These are phyloP conservation scores for Tortrix viridana DNA, from an alignment of 2,888 invertebrate species.

Conservation along the genomic window DNA sequence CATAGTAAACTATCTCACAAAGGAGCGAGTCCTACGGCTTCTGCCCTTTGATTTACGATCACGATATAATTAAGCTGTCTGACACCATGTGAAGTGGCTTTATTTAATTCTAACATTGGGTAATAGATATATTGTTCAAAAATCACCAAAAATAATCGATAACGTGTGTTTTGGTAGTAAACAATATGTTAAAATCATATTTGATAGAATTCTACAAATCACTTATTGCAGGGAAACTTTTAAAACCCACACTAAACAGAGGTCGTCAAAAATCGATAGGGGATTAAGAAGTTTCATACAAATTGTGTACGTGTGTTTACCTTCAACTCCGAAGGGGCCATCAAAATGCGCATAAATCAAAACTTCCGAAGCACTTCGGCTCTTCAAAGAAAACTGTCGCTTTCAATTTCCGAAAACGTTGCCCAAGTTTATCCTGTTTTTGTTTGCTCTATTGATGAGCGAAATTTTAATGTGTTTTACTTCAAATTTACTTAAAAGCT, in stretches of 20 bases:
- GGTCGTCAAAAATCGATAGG: conserved; percentile 41
- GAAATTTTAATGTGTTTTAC: conserved; percentile 39
- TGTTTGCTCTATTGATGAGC: conserved; percentile 50
- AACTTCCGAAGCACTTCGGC: conserved; percentile 59
- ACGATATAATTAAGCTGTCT: conserved; percentile 23
- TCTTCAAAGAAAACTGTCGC: conserved; percentile 46
- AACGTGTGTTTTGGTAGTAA: neutral
- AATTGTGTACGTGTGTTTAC: conserved; percentile 52
- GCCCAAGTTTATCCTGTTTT: conserved; percentile 51
- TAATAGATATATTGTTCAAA: too few relatives aligned
- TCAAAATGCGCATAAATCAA: conserved; percentile 74
- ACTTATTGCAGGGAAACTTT: too few relatives aligned
- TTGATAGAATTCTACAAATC: too few relatives aligned
- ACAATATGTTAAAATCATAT: neutral
- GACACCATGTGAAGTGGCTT: conserved; percentile 15
- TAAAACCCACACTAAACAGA: conserved; percentile 6
- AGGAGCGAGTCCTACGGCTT: conserved; percentile 58
- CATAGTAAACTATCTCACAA: conserved; percentile 62
- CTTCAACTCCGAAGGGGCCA: conserved; percentile 53
- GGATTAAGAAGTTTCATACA: conserved; percentile 56
- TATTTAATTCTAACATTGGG: neutral
- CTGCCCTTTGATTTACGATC: conserved; percentile 40
- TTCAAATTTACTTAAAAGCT: conserved; percentile 18
- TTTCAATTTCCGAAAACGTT: conserved; percentile 57
- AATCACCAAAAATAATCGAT: too few relatives aligned